Evolutionary conservation across 2,113 vertebrate genomes (phyloP), one percentile per base, ranked within the genome.

Genomic region (Coreoperca whiteheadi): DNA sequence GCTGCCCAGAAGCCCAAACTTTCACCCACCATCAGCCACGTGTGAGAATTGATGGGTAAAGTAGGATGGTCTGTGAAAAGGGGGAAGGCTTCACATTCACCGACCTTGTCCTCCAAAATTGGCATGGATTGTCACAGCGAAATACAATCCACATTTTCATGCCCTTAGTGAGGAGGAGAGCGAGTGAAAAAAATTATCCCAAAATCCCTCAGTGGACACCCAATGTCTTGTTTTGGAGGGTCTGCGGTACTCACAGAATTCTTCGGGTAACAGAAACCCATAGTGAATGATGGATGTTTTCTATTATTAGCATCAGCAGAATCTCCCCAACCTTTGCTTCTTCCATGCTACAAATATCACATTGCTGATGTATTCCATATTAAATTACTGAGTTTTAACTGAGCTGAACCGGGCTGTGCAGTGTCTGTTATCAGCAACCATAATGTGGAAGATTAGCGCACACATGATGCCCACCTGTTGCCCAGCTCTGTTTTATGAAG

Each of bases 401-500:
- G 92, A 91, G 94, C 88, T 70, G 92, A 91, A 94, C 88, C 14
- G 86, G 82, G 84, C 87, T 71, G 82, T 83, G 75, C 89, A 92
- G 88, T 87, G 93, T 91, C 93, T 92, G 93, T 91, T 94, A 95
- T 95, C 95, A 92, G 89, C 92, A 90, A 92, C 94, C 93, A 94
- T 96, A 95, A 96, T 95, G 95, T 95, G 89, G 92, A 94, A 95
- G 95, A 96, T 96, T 96, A 96, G 94, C 93, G 79, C 93, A 93
- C 91, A 88, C 92, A 89, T 89, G 86, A 85, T 88, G 83, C 77
- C 87, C 95, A 96, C 95, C 95, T 96, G 95, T 95, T 95, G 94
- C 88, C 87, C 82, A 61, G 90, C 92, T 94, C 86, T 80, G 87
- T 93, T 94, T 95, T 90, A 94, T 82, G 91, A 94, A 94, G 93